phyloP scores from a whole-genome alignment of 2,888 invertebrate genomes.

The Chalcis sispes region DNA sequence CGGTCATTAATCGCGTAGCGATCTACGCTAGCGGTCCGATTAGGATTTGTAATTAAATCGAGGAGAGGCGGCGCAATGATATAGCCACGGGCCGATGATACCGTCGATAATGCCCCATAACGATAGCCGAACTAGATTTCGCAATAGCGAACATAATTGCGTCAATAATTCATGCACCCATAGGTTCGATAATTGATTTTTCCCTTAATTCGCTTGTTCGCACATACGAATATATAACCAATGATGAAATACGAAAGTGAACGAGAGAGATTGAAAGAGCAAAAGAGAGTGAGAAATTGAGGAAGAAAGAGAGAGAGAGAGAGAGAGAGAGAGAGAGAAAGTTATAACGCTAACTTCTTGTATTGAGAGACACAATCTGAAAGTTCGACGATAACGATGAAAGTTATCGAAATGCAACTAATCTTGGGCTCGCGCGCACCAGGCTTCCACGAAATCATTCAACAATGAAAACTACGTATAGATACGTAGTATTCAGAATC shows the following conservation, averaged over 20 bases:
- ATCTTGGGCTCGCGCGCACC: neutral
- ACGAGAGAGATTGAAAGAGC: too few species aligned
- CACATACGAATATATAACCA: neutral
- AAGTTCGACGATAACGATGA: conserved; percentile 13
- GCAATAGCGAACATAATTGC: conserved; percentile 69
- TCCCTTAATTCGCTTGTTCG: conserved; percentile 55
- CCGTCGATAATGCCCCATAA: conserved; percentile 23
- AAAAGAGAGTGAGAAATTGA: too few species aligned
- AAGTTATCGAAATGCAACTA: conserved; percentile 55
- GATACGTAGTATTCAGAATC: conserved; percentile 7
- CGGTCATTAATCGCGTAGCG: conserved; percentile 11
- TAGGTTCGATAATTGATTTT: conserved; percentile 72
- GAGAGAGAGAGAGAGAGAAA: neutral
- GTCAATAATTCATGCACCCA: conserved; percentile 70
- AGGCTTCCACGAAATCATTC: conserved; percentile 39
- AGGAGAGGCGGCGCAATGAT: conserved; percentile 8
- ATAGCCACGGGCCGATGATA: conserved; percentile 27
- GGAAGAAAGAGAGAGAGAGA: too few species aligned
- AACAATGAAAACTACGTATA: conserved; percentile 18
- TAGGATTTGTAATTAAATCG: conserved; percentile 48
- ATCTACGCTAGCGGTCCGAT: conserved; percentile 30
- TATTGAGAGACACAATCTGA: neutral
- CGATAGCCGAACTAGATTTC: conserved; percentile 62
- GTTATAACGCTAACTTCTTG: neutral
- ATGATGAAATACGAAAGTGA: too few species aligned